Evolutionary conservation across 1,140 invertebrate genomes (phyloP).

Genomic region (Zaprionus davidi): DNA sequence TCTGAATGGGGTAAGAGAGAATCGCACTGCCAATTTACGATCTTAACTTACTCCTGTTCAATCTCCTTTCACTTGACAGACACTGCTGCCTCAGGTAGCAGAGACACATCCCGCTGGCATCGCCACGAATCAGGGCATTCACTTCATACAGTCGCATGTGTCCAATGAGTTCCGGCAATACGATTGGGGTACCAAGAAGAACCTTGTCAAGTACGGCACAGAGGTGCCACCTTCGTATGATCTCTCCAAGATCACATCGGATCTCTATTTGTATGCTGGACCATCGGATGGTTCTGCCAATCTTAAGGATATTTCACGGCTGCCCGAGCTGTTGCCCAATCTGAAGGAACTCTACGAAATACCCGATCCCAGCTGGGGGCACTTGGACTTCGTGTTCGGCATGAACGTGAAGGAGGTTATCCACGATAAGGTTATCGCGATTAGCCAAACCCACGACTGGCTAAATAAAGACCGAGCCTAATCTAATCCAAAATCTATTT

Average conservation of each 20-base stretch:
- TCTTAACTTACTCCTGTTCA: not conserved
- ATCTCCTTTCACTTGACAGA: constrained; percentile 19
- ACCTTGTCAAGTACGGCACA: constrained; percentile 84
- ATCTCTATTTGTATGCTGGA: constrained; percentile 87
- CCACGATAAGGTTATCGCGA: constrained; percentile 83
- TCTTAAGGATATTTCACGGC: constrained; percentile 83
- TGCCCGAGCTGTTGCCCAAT: constrained; percentile 84
- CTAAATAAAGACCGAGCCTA: constrained; percentile 19
- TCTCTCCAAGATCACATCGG: constrained; percentile 86
- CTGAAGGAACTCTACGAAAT: constrained; percentile 82
- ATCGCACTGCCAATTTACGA: too few species aligned
- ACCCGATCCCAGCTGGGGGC: constrained; percentile 84
- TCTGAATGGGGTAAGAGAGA: constrained; percentile 55
- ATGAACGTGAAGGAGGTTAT: constrained; percentile 84
- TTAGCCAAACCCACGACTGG: constrained; percentile 46
- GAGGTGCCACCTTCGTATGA: constrained; percentile 85
- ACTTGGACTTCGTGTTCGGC: constrained; percentile 86
- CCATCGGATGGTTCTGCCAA: constrained; percentile 86
- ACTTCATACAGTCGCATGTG: constrained; percentile 84
- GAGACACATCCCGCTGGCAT: constrained; percentile 84
- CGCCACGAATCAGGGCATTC: constrained; percentile 85
- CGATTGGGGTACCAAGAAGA: constrained; percentile 84
- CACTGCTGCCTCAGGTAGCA: constrained; percentile 62
- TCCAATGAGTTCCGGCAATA: constrained; percentile 82
- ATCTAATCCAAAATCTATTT: constrained; percentile 34